Evolutionary conservation across 2,888 invertebrate genomes (phyloP).

Genomic region (Nudaria mundana): DNA sequence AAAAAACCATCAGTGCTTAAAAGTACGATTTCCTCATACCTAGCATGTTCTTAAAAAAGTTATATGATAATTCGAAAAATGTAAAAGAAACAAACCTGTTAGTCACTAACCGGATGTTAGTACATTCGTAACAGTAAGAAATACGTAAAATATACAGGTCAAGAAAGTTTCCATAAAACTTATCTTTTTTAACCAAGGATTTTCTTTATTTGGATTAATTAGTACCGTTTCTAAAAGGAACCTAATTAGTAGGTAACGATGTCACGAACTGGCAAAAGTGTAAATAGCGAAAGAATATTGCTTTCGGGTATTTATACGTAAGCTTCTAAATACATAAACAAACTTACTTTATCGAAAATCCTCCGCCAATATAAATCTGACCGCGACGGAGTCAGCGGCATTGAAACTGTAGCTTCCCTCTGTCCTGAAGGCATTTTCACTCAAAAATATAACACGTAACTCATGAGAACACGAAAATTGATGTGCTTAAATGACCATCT

Average conservation of each 20-base stretch:
- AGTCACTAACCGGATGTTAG: constrained; percentile 9
- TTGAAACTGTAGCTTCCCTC: constrained; percentile 62
- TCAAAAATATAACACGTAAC: constrained; percentile 25
- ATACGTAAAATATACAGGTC: not conserved
- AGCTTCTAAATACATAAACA: constrained; percentile 3
- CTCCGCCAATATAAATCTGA: constrained; percentile 75
- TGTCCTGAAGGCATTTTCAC: constrained; percentile 64
- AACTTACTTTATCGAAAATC: constrained; percentile 75
- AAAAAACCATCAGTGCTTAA: too few relatives aligned
- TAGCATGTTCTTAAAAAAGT: too few relatives aligned
- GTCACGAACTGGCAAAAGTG: too few relatives aligned
- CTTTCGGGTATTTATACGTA: too few relatives aligned
- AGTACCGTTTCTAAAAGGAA: too few relatives aligned
- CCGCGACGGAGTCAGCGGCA: constrained; percentile 69
- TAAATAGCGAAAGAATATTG: not conserved
- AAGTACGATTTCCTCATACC: not conserved
- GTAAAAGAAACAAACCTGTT: constrained; percentile 9
- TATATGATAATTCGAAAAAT: not conserved
- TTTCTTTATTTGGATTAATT: too few relatives aligned
- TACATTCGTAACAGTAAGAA: constrained; percentile 1
- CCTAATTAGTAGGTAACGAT: not conserved
- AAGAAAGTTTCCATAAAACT: not conserved
- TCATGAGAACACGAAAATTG: constrained; percentile 32
- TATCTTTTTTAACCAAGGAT: too few relatives aligned
- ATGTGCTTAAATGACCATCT: constrained; percentile 38